Conservation (phyloP, 2,797 vertebrate species). For the Moxostoma hubbsi region DNA sequence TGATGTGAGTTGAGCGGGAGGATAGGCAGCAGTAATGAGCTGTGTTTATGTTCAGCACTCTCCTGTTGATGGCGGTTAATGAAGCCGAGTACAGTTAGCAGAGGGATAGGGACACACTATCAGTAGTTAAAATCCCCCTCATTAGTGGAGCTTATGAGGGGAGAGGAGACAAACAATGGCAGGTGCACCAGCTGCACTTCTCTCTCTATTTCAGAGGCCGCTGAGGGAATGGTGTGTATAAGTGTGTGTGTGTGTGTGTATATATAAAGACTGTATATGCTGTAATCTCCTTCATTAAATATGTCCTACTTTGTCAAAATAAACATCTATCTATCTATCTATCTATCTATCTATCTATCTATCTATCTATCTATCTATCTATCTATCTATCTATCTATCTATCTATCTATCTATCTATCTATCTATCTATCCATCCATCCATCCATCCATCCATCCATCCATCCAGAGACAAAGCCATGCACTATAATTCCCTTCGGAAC, state of each 20-base stretch:
- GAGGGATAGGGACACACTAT: conserved; percentile 72
- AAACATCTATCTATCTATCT: no score
- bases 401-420: no score
- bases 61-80: conserved; percentile 81
- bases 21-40: conserved; percentile 75
- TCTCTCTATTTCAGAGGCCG: conserved; percentile 45
- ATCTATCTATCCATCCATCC: no score
- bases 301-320: no score
- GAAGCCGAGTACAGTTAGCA: conserved; percentile 78
- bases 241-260: background rate
- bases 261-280: background rate
- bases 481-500: no score
- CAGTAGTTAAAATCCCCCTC: conserved; percentile 77
- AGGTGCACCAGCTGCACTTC: conserved; percentile 61
- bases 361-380: no score
- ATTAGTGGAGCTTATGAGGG: conserved; percentile 74
- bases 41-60: conserved; percentile 80
- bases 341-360: no score
- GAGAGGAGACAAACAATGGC: conserved; percentile 59
- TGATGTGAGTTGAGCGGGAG: conserved; percentile 49
- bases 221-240: conserved; percentile 34
- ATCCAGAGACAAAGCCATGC: no score
- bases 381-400: no score
- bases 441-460: no score
- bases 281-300: no score